phyloP scores from a whole-genome alignment of 1,140 invertebrate species.

The Habropoda laboriosa region DNA sequence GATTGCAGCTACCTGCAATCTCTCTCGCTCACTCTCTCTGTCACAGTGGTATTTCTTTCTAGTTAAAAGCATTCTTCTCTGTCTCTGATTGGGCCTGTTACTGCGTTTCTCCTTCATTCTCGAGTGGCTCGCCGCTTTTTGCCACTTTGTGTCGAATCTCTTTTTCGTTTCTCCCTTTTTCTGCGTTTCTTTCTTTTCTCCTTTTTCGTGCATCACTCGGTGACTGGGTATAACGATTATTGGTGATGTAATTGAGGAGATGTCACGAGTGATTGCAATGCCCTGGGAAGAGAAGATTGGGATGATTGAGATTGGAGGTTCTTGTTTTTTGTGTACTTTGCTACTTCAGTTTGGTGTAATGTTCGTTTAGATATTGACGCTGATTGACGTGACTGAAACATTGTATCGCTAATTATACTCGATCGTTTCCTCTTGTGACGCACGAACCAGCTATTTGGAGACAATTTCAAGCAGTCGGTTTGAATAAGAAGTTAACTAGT shows the following conservation, averaged over 20 bases:
- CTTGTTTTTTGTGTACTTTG: too few species aligned
- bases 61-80: background rate
- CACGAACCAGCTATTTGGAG: too few species aligned
- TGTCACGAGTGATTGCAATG: background rate
- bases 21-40: constrained; percentile 50
- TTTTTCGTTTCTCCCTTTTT: background rate
- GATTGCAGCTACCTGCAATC: constrained; percentile 77
- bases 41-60: constrained; percentile 25
- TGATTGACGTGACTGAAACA: too few species aligned
- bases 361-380: too few species aligned
- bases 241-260: background rate
- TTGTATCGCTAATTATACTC: too few species aligned
- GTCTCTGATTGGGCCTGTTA: background rate
- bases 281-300: background rate
- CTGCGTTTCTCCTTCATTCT: constrained; percentile 34
- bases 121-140: background rate
- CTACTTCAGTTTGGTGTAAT: too few species aligned
- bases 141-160: too few species aligned
- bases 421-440: too few species aligned
- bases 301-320: background rate
- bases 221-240: background rate
- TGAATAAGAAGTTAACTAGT: too few species aligned
- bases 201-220: too few species aligned
- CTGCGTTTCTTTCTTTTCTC: background rate
- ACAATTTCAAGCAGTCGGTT: too few species aligned